Evolutionary conservation across 2,888 invertebrate species (phyloP).

Genomic region (Notocelia uddmanniana): DNA sequence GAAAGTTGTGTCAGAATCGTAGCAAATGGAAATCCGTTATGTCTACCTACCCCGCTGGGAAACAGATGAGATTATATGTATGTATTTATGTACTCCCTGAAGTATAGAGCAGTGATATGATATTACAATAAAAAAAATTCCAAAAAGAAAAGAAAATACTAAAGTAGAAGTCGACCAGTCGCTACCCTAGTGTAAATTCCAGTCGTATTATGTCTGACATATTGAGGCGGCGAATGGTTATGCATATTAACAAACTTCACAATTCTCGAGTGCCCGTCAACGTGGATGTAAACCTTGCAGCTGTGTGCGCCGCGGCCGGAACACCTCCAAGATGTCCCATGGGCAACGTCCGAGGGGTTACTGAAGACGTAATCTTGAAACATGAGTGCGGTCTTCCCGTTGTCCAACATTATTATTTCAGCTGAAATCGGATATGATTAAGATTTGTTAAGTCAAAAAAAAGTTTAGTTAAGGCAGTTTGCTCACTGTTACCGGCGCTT

Average conservation of each 20-base stretch:
- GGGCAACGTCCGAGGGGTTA: constrained; percentile 32
- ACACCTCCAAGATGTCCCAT: constrained; percentile 47
- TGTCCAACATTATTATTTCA: constrained; percentile 14
- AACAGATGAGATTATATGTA: too few species aligned
- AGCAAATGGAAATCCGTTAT: too few species aligned
- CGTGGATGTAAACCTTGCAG: constrained; percentile 49
- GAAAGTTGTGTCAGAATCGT: too few species aligned
- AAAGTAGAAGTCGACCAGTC: not conserved
- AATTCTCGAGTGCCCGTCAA: constrained; percentile 29
- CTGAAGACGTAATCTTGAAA: constrained; percentile 52
- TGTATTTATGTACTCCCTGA: too few species aligned
- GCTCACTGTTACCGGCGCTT: not conserved
- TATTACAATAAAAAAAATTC: not conserved
- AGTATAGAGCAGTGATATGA: not conserved
- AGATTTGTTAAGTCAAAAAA: not conserved
- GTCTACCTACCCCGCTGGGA: too few species aligned
- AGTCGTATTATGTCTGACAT: constrained; percentile 18
- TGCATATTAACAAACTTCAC: constrained; percentile 46
- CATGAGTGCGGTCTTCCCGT: constrained; percentile 43
- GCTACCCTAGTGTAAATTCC: constrained; percentile 10
- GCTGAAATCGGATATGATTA: constrained; percentile 9
- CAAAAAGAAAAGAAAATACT: too few species aligned
- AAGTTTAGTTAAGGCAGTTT: too few species aligned
- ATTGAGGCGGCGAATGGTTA: constrained; percentile 49
- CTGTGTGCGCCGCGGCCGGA: constrained; percentile 46